phyloP scores from a whole-genome alignment of 2,113 vertebrate genomes.

The Rhabdornis inornatus region DNA sequence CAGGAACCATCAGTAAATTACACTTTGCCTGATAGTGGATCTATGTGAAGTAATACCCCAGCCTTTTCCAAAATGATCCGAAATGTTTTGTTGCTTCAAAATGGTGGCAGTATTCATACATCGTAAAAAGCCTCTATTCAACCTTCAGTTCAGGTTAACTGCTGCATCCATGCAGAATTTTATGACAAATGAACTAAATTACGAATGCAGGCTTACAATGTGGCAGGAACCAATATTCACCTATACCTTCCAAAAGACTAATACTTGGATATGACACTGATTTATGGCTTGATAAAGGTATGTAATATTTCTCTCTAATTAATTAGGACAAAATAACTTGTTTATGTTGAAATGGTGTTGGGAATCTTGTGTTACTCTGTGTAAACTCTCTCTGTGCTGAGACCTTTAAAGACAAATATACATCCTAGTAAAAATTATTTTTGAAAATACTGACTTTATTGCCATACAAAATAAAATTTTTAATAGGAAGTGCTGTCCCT shows the following conservation, averaged over 20 bases:
- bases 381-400: not conserved
- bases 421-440: not conserved
- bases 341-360: not conserved
- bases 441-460: not conserved
- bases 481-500: not conserved
- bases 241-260: not conserved
- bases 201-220: not conserved
- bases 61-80: not conserved
- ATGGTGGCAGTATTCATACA: not conserved
- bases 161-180: not conserved
- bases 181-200: not conserved
- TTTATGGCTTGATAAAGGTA: not conserved
- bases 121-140: not conserved
- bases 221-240: not conserved
- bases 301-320: not conserved
- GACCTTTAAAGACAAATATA: not conserved
- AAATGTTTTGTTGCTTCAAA: not conserved
- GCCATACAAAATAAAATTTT: not conserved
- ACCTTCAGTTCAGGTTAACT: not conserved
- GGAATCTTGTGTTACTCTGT: not conserved
- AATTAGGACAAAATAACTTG: not conserved
- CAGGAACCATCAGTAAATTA: not conserved
- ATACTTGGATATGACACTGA: not conserved
- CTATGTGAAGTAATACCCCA: not conserved
- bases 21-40: not conserved